Conservation (phyloP, 2,888 invertebrate genomes). For the Brachynemurus nebulosus region DNA sequence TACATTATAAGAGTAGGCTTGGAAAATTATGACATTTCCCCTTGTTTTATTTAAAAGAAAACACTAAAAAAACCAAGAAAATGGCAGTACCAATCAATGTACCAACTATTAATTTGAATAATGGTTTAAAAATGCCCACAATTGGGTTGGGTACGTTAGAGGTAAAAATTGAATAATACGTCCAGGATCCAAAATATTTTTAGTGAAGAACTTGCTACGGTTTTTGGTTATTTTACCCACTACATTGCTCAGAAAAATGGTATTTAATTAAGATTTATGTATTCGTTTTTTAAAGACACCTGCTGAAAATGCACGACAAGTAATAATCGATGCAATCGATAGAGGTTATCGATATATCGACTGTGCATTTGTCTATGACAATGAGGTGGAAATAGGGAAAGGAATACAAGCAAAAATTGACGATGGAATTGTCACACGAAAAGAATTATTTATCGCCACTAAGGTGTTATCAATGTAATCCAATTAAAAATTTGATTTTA, state of each 20-base stretch:
- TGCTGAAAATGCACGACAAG: conserved; percentile 27
- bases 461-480: conserved; percentile 33
- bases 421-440: conserved; percentile 50
- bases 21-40: no score
- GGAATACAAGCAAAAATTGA: conserved; percentile 46
- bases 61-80: conserved; percentile 1
- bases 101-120: conserved; percentile 23
- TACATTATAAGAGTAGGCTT: no score
- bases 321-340: conserved; percentile 40
- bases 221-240: no score
- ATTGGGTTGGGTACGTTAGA: conserved; percentile 32
- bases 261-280: background rate
- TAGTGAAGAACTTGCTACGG: no score
- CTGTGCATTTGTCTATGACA: conserved; percentile 49
- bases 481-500: background rate
- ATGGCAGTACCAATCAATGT: conserved; percentile 17
- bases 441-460: conserved; percentile 55
- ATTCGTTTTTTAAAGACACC: conserved; percentile 16
- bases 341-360: conserved; percentile 50
- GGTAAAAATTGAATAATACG: no score
- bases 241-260: no score
- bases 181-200: no score
- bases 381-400: conserved; percentile 55
- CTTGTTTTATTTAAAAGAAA: no score
- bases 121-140: conserved; percentile 26